Evolutionary conservation across 2,113 vertebrate genomes (phyloP).

Genomic region (Zosterops pallidus): DNA sequence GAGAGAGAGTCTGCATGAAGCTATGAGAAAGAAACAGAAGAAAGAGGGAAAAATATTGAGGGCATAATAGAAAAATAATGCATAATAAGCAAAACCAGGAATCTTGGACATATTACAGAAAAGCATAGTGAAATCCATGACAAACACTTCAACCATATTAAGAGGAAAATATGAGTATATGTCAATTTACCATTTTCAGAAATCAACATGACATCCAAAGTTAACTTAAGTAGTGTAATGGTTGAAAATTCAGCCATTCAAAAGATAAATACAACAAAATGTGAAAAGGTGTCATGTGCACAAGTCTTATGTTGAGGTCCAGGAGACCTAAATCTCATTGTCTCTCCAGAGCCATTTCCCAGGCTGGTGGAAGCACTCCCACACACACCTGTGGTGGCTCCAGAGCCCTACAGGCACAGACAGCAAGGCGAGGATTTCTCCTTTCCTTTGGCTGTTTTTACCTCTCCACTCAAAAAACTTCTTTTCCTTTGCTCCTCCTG

Average conservation of each 20-base stretch:
- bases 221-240: background rate
- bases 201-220: background rate
- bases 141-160: background rate
- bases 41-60: background rate
- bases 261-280: background rate
- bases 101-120: background rate
- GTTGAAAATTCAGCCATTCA: background rate
- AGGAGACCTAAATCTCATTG: background rate
- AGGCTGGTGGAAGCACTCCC: background rate
- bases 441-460: background rate
- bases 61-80: background rate
- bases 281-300: background rate
- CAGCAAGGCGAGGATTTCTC: background rate
- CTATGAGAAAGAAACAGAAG: background rate
- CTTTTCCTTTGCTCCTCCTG: background rate
- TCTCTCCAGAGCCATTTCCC: background rate
- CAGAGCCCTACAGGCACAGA: fast-evolving
- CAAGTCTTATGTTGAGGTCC: background rate
- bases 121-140: background rate
- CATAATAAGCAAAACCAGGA: background rate
- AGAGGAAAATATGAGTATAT: background rate
- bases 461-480: background rate
- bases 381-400: background rate
- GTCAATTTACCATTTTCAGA: background rate
- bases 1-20: background rate